These are phyloP conservation scores for Orthosia cruda DNA, from an alignment of 2,888 invertebrate species.

Conservation along the genomic window DNA sequence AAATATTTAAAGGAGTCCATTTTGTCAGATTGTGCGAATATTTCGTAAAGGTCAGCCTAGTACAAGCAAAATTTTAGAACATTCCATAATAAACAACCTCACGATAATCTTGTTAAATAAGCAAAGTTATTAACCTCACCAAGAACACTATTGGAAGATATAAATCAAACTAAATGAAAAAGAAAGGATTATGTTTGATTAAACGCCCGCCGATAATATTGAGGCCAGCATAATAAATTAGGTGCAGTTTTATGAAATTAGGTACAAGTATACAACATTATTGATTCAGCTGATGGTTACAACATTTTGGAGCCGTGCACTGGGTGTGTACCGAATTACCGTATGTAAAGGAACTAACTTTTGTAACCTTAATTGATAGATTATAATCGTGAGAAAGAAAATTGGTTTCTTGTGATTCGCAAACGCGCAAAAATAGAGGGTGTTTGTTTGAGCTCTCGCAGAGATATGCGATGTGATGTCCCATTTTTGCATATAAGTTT, in stretches of 20 bases:
- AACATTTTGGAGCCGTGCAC: conserved; percentile 21
- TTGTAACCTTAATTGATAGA: conserved; percentile 25
- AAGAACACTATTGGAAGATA: conserved; percentile 18
- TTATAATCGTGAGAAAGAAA: conserved; percentile 21
- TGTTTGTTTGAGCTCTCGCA: background rate
- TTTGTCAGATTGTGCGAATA: background rate
- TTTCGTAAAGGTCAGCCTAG: background rate
- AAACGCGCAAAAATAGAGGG: too few species aligned
- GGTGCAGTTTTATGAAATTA: conserved; percentile 49
- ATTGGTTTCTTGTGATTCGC: too few species aligned
- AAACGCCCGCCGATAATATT: conserved; percentile 36
- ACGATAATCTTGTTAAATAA: conserved; percentile 14
- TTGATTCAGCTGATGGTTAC: conserved; percentile 56
- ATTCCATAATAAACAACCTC: background rate
- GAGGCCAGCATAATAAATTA: conserved; percentile 56
- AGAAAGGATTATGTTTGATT: conserved; percentile 53
- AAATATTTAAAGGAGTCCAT: background rate
- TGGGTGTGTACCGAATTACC: conserved; percentile 23
- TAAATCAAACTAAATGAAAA: conserved; percentile 28
- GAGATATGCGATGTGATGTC: background rate
- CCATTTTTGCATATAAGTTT: too few species aligned
- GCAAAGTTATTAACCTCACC: background rate
- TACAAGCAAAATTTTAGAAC: background rate
- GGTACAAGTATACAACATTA: conserved; percentile 29
- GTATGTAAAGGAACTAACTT: conserved; percentile 16